Conservation (phyloP, 2,888 invertebrate genomes). For the Camponotus fellah region DNA sequence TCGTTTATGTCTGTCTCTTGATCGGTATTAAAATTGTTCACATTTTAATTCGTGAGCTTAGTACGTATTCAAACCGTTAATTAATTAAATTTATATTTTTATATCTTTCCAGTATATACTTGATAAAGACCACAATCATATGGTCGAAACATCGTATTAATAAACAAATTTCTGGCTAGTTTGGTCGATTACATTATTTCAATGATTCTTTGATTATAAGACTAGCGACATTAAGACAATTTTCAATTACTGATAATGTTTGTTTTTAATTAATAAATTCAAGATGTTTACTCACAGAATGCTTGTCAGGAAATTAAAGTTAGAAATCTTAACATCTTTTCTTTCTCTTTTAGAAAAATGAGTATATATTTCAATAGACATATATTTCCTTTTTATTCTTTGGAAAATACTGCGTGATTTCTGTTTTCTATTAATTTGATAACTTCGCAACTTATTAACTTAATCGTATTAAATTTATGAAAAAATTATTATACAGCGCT, state of each 20-base stretch:
- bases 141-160: too few species aligned
- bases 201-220: too few species aligned
- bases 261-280: neutral
- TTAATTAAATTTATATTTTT: too few species aligned
- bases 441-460: neutral
- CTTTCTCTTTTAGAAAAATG: neutral
- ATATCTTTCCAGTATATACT: too few species aligned
- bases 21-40: too few species aligned
- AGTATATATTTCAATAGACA: neutral
- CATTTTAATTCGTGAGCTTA: too few species aligned
- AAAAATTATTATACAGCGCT: neutral
- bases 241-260: neutral
- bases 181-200: too few species aligned
- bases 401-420: neutral
- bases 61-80: too few species aligned
- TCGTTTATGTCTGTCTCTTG: too few species aligned
- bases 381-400: neutral
- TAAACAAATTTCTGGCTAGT: too few species aligned
- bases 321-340: neutral
- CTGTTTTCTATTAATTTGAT: constrained; percentile 22
- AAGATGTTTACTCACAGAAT: neutral
- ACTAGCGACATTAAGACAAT: too few species aligned
- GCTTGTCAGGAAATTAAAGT: neutral
- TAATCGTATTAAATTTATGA: neutral
- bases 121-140: too few species aligned